Conservation (phyloP, 2,113 vertebrate species). For the Hyperoodon ampullatus region DNA sequence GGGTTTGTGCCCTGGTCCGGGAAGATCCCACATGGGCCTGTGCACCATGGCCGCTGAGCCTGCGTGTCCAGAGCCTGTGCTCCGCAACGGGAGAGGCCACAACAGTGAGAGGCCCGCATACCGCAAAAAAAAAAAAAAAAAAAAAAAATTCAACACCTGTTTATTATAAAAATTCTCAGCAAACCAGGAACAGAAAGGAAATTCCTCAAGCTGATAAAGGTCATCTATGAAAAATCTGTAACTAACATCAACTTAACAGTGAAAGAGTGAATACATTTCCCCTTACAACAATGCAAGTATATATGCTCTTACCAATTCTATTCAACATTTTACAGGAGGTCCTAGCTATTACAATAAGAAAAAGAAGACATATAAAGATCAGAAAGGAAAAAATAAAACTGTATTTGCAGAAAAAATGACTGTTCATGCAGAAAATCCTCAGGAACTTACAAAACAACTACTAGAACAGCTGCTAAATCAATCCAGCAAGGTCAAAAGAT, state of each 20-base stretch:
- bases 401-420: neutral
- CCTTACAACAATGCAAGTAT: neutral
- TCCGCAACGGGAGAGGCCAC: too few relatives aligned
- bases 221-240: neutral
- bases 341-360: neutral
- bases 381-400: neutral
- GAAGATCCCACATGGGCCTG: too few relatives aligned
- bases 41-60: too few relatives aligned
- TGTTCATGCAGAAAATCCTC: neutral
- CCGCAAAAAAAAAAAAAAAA: too few relatives aligned
- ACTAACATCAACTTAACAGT: neutral
- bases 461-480: neutral
- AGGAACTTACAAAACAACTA: neutral
- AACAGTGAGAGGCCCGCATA: too few relatives aligned
- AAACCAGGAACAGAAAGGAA: slow-evolving; percentile 31
- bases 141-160: neutral
- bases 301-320: neutral
- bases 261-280: neutral
- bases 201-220: neutral
- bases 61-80: too few relatives aligned
- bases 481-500: neutral
- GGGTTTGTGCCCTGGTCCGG: too few relatives aligned
- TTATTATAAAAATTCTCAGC: slow-evolving; percentile 7
- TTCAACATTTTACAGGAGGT: neutral
- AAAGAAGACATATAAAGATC: too few relatives aligned